These are phyloP conservation scores for Calliphora vomitoria DNA, from an alignment of 2,888 invertebrate species.

Conservation along the genomic window DNA sequence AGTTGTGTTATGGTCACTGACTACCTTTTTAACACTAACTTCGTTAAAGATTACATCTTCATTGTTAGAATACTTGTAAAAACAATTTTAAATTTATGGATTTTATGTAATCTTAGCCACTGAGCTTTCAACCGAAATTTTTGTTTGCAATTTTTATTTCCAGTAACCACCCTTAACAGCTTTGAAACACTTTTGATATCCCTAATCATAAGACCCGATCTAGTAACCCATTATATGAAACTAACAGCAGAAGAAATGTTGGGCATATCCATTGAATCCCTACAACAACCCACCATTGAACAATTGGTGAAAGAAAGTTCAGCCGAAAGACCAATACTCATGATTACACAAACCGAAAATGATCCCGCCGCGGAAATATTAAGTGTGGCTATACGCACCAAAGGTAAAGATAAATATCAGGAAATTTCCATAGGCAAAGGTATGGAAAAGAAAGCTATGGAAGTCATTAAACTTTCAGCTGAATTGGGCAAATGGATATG, in stretches of 20 bases:
- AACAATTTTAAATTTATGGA: no score
- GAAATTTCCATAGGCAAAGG: constrained; percentile 93
- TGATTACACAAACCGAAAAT: constrained; percentile 94
- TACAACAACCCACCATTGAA: constrained; percentile 82
- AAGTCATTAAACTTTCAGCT: constrained; percentile 87
- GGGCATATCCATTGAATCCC: constrained; percentile 85
- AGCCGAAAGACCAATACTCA: constrained; percentile 89
- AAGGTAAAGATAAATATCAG: constrained; percentile 85
- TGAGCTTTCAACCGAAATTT: no score
- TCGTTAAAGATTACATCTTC: no score
- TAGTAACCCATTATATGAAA: constrained; percentile 90
- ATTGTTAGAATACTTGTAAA: no score
- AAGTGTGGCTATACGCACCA: constrained; percentile 86
- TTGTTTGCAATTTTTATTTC: not conserved
- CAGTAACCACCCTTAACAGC: constrained; percentile 44
- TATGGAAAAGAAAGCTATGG: constrained; percentile 88
- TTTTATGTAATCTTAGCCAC: no score
- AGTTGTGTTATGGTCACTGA: no score
- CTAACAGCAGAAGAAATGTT: constrained; percentile 85
- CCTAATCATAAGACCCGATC: constrained; percentile 93
- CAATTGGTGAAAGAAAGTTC: constrained; percentile 82
- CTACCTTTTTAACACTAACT: no score
- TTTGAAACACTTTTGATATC: constrained; percentile 87
- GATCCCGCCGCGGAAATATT: constrained; percentile 95
- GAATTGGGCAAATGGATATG: constrained; percentile 90